phyloP scores from a whole-genome alignment of 2,888 invertebrate species.

The Dryococelus australis region DNA sequence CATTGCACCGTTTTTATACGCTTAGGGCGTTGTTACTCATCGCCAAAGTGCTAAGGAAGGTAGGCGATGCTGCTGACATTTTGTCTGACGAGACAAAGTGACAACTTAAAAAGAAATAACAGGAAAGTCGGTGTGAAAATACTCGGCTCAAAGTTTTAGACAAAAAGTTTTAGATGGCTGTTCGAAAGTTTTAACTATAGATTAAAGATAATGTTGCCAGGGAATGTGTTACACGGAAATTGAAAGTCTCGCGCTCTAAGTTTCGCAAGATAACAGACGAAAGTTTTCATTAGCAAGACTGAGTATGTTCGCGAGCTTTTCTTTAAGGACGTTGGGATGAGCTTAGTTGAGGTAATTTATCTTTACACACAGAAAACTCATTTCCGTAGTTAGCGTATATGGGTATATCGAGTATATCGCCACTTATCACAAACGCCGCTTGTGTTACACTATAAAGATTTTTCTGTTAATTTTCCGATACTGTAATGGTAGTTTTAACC shows the following conservation, averaged over 20 bases:
- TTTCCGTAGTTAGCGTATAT: background rate
- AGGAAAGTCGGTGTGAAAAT: background rate
- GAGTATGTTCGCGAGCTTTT: background rate
- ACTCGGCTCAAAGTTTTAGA: background rate
- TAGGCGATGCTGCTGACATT: background rate
- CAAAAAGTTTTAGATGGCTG: background rate
- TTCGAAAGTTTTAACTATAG: background rate
- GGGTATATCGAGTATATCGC: too few relatives aligned
- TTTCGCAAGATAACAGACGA: background rate
- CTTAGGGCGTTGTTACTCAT: background rate
- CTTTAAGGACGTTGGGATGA: background rate
- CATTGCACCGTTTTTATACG: too few relatives aligned
- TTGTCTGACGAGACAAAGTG: background rate
- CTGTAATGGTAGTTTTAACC: too few relatives aligned
- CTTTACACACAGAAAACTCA: background rate
- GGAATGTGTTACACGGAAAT: background rate
- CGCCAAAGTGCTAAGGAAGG: background rate
- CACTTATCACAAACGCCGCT: background rate
- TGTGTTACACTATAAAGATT: too few relatives aligned
- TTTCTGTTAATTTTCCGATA: too few relatives aligned
- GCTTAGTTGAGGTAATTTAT: background rate
- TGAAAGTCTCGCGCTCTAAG: background rate
- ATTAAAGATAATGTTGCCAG: background rate
- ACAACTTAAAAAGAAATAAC: background rate
- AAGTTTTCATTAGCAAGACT: background rate